Evolutionary conservation across 2,888 invertebrate species (phyloP).

Genomic region (Myopa testacea): DNA sequence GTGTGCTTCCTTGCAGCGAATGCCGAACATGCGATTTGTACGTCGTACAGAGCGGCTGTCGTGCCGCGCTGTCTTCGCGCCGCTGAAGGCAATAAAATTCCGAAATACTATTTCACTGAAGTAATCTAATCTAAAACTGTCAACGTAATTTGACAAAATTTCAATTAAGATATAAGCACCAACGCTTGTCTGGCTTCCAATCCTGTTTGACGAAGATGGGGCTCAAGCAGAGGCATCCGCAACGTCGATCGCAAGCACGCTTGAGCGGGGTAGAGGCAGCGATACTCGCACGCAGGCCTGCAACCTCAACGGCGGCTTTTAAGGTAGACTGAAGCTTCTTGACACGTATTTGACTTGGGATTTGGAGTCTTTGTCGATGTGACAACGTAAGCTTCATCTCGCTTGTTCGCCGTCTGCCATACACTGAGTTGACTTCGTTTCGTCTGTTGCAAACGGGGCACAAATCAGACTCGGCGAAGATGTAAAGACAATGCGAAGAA

Average conservation of each 20-base stretch:
- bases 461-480: slow-evolving; percentile 16
- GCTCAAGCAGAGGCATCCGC: slow-evolving; percentile 40
- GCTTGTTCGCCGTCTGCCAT: neutral
- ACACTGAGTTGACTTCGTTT: neutral
- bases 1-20: slow-evolving; percentile 13
- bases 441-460: slow-evolving; percentile 9
- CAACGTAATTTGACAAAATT: slow-evolving; percentile 62
- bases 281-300: neutral
- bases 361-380: slow-evolving; percentile 9
- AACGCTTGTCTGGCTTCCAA: slow-evolving; percentile 57
- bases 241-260: slow-evolving; percentile 29
- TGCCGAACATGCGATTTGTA: slow-evolving; percentile 21
- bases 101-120: slow-evolving; percentile 46
- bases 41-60: neutral
- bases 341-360: slow-evolving; percentile 23
- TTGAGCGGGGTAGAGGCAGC: neutral
- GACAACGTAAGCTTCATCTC: neutral
- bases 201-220: slow-evolving; percentile 48
- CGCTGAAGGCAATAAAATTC: slow-evolving; percentile 32
- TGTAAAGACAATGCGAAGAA: neutral
- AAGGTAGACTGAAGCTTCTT: slow-evolving; percentile 17
- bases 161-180: slow-evolving; percentile 61
- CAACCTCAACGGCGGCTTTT: slow-evolving; percentile 6
- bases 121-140: slow-evolving; percentile 60
- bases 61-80: neutral